Evolutionary conservation across 2,888 invertebrate species (phyloP), one percentile per base, ranked within the genome.

Genomic region (Octonoba sinensis): DNA sequence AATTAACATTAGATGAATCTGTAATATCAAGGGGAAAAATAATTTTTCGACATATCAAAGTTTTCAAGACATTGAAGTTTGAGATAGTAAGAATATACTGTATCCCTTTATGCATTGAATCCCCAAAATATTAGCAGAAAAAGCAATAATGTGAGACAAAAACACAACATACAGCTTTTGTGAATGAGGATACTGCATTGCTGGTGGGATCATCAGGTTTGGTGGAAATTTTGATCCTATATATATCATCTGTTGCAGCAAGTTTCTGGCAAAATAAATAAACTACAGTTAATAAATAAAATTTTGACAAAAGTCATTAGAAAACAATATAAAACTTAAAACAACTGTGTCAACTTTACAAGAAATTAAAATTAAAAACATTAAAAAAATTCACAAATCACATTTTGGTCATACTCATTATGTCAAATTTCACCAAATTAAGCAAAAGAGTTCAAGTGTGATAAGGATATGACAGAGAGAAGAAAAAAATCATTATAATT

Each of bases 131-230:
- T 36, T 3, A 4, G 11, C 1, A 36, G 36, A 36, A 36, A 36
- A 36, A 36, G 8, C 36, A 11, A 8, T 8, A 36, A 36, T 36
- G 3, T 36, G 1, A 36, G 36, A 36, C 1, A 36, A 36, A 36
- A 36, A 8, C 8, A 36, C 22, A 44, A 72, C 81, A 81, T 72
- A 83, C 83, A 60, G 83, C 83, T 67, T 72, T 76, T 11, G 81
- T 83, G 56, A 81, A 83, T 18, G 83, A 76, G 57, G 70, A 79
- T 2, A 67, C 57, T 22, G 67, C 36, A 11, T 56, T 36, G 1
- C 36, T 51, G 13, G 81, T 69, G n/a, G 46, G 36, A 20, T 72
- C 71, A 20, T 22, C 56, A 47, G 76, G 54, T 62, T 82, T 82
- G 13, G 51, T 20, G 11, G 47, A 51, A 24, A 79, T 20, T 47